Base-by-base conservation (phyloP, 2,888 invertebrate genomes). In the Amphipoea oculea region DNA sequence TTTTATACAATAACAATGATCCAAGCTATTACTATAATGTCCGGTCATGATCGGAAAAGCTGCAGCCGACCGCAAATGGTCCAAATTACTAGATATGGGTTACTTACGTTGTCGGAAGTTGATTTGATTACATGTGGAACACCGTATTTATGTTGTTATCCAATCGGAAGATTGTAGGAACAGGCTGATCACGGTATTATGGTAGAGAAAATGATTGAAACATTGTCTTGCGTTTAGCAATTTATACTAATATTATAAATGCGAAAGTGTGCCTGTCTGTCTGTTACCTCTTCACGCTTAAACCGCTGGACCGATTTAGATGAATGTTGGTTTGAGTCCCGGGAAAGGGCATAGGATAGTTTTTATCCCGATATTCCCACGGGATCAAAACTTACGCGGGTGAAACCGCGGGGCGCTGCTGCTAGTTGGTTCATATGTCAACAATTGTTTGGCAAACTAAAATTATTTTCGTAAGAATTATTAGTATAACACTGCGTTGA, bases 31-130 rank as follows among this genome's bases (percentile, higher is more conserved):
- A n/a, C 45, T 57, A 20, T 72, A 74, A 80, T 77, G 73, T 51
- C 76, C 65, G 57, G 62, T 42, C 40, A 62, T 73, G 65, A 78
- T 75, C 62, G 72, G 79, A 84, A 84, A 79, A 85, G 62, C 80
- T 83, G 40, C 45, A 11, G 45, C 72, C 60, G 45, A 83, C 83
- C 80, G 45, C 84, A 81, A 85, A 68, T 76, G 54, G 36, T 54
- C 45, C 29, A 70, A 77, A 86, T 73, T 73, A 76, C 66, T 62
- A 54, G 51, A 68, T 70, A 73, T 69, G 60, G 75, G 65, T 79
- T 78, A 68, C 36, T 2, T 4, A n/a, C 65, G 72, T 40, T 23
- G 79, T 67, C 72, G 76, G 78, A 85, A 81, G 60, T 71, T 57
- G 71, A 73, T 76, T 51, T 48, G 14, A 65, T 75, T 73, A 71